Evolutionary conservation across 2,113 vertebrate species (phyloP), one percentile per base, ranked within the genome.

Genomic region (Myrmophylax atrothorax): DNA sequence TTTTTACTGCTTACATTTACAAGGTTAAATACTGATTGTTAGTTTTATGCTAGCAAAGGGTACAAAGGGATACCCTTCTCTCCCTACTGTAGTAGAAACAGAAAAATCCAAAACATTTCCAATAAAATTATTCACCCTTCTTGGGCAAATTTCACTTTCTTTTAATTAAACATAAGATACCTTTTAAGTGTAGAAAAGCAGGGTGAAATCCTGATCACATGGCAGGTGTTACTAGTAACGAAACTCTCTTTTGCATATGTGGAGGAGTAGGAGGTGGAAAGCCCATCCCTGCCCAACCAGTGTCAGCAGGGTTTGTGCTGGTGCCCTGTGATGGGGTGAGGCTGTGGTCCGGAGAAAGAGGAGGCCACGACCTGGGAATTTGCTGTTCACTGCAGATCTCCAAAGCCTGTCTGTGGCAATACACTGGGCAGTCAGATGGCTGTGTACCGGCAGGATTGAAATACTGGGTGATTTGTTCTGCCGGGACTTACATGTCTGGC

Each of bases 251-350:
- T 40, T 66, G 73, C 59, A 10, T 44, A 1, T 2, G 26, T 7
- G 46, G 77, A 66, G 81, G 68, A 86, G 87, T 2, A 22, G 63
- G 63, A 80, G 46, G 59, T 49, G 38, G 67, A 35, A 40, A 8
- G 44, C 19, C 18, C 3, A 53, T 0, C 1, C 40, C 24, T 3
- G 0, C 38, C 74, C 0, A 0, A 6, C 55, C 2, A 5, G 56
- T 4, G 0, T 29, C 4, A 4, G 5, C 70, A 11, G 66, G 31
- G 20, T 16, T 56, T 2, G 10, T 76, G 53, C 59, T 8, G 33
- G 18, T 58, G 58, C 59, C 14, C 56, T 22, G 50, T 0, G 0
- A 0, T 6, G 9, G 35, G 19, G 2, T 1, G 4, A 63, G 73
- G 23, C 60, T 47, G 18, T 7, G 13, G 15, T 1, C 66, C 0